A percentile compares a stretch with the other conserved stretches of the same genome.
Conservation (phyloP, 2,797 vertebrate species). For the Gadopsis bispinosus region DNA sequence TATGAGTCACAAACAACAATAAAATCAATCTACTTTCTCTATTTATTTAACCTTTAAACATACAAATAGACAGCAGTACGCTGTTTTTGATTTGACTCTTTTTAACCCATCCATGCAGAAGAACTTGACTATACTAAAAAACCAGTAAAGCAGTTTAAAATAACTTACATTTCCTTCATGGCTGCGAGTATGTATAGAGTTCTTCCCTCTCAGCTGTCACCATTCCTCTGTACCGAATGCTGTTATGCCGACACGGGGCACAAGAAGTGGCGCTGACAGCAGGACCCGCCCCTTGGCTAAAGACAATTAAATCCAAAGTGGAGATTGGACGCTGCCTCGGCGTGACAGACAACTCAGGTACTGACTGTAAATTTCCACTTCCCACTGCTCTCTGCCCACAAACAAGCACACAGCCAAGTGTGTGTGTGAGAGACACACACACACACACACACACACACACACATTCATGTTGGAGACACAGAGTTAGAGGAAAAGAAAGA, state of each 20-base stretch:
- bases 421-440: conserved; percentile 28
- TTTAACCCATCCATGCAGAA: background rate
- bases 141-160: conserved; percentile 45
- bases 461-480: conserved; percentile 65
- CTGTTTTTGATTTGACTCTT: background rate
- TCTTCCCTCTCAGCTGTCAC: conserved; percentile 82
- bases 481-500: conserved; percentile 47
- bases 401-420: conserved; percentile 49
- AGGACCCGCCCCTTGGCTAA: conserved; percentile 78
- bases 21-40: background rate
- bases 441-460: conserved; percentile 39
- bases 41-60: conserved; percentile 19
- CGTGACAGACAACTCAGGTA: conserved; percentile 79
- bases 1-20: conserved; percentile 19
- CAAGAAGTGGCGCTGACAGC: conserved; percentile 78
- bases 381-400: conserved; percentile 60
- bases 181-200: conserved; percentile 75
- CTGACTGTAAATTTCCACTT: conserved; percentile 87
- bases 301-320: conserved; percentile 83
- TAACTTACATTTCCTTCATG: conserved; percentile 87
- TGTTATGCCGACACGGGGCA: conserved; percentile 78
- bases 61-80: background rate
- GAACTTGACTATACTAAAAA: conserved; percentile 9
- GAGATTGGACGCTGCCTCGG: conserved; percentile 77
- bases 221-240: conserved; percentile 84